Conservation (phyloP, 2,113 vertebrate genomes). For the Mormyrus lacerda region DNA sequence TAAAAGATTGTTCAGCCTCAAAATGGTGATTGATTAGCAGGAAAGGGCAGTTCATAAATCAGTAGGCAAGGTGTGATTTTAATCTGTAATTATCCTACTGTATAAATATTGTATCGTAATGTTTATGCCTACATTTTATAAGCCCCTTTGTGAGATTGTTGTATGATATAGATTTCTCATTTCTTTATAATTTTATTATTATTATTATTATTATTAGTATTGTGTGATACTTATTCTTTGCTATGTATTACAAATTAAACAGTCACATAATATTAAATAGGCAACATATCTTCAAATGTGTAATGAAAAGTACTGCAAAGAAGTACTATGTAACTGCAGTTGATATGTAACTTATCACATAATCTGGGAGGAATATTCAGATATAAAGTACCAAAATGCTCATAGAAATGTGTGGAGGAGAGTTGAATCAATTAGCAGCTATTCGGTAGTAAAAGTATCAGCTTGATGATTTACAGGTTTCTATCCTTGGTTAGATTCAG, state of each 20-base stretch:
- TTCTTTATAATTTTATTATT: slow-evolving; percentile 53
- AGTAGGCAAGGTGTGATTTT: slow-evolving; percentile 64
- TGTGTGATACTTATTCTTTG: slow-evolving; percentile 40
- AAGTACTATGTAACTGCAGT: background rate
- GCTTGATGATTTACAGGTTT: background rate
- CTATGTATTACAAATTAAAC: slow-evolving; percentile 5
- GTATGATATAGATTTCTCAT: slow-evolving; percentile 51
- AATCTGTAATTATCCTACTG: slow-evolving; percentile 63
- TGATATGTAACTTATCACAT: background rate
- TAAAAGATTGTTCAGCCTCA: slow-evolving; percentile 49
- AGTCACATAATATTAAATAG: background rate
- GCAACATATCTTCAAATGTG: background rate
- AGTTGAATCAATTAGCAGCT: background rate
- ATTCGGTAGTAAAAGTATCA: background rate
- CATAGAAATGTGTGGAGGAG: background rate
- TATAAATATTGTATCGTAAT: slow-evolving; percentile 65
- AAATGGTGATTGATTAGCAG: slow-evolving; percentile 52
- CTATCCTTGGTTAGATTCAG: background rate
- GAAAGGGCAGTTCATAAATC: slow-evolving; percentile 61
- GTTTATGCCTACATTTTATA: slow-evolving; percentile 74
- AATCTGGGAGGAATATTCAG: background rate
- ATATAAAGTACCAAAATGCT: background rate
- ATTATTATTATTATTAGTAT: slow-evolving; percentile 37
- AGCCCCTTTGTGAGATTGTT: slow-evolving; percentile 67
- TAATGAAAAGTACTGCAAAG: background rate